Conservation (phyloP, 2,797 vertebrate species). For the Peromyscus melanophrys region DNA sequence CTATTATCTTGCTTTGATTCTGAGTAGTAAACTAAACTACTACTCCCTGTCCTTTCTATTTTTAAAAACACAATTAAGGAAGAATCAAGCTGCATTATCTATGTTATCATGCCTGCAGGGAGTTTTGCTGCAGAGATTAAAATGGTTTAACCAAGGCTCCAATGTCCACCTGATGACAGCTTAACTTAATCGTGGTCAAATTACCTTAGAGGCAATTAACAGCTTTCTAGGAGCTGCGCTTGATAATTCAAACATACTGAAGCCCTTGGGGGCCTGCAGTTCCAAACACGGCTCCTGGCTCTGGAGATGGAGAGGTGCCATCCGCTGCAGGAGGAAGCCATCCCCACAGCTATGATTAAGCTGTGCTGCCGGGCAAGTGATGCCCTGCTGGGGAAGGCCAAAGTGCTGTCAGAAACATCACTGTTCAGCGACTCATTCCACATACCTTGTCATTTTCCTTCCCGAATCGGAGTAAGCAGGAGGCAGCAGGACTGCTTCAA, state of each 20-base stretch:
- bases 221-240: conserved; percentile 49
- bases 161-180: conserved; percentile 72
- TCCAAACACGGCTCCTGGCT: neutral
- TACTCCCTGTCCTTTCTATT: neutral
- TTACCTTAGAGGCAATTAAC: conserved; percentile 72
- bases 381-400: conserved; percentile 7
- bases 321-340: conserved; percentile 15
- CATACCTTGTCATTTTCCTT: conserved; percentile 59
- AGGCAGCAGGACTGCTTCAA: neutral
- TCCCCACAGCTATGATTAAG: conserved; percentile 58
- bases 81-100: conserved; percentile 47
- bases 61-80: conserved; percentile 68
- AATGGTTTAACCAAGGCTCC: conserved; percentile 65
- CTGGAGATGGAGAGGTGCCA: neutral
- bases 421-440: conserved; percentile 47
- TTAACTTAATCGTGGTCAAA: conserved; percentile 75
- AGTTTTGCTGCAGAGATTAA: conserved; percentile 68
- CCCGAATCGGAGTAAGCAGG: conserved; percentile 10
- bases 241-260: conserved; percentile 30
- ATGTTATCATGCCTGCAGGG: conserved; percentile 59
- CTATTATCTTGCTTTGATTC: conserved; percentile 61
- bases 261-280: neutral
- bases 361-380: conserved; percentile 8
- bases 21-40: conserved; percentile 8
- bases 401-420: conserved; percentile 39